These are phyloP conservation scores for Drosophila neoperkinsi DNA, from an alignment of 2,888 invertebrate genomes.

Conservation along the genomic window DNA sequence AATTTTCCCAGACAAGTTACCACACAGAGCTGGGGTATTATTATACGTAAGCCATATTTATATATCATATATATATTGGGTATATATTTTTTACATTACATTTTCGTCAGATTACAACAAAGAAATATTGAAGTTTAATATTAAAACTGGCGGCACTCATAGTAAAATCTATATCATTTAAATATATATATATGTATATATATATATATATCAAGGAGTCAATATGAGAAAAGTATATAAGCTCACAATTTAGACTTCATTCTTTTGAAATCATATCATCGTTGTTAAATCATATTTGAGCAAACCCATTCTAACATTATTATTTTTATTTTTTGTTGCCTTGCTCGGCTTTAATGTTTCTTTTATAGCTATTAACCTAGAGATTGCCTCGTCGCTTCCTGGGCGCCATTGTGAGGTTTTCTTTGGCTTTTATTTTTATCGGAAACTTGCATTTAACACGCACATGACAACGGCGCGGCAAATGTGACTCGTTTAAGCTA, in stretches of 20 bases:
- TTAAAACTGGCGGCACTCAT: background rate
- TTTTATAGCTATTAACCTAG: conserved; percentile 51
- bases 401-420: conserved; percentile 12
- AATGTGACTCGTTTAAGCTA: conserved; percentile 20
- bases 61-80: background rate
- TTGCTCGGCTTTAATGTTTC: conserved; percentile 39
- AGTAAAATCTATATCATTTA: background rate
- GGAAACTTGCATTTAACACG: conserved; percentile 74
- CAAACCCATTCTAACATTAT: background rate
- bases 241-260: background rate
- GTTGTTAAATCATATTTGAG: conserved; percentile 5
- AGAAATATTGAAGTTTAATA: background rate
- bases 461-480: conserved; percentile 60
- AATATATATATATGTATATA: no score
- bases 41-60: background rate
- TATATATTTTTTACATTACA: no score
- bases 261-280: background rate
- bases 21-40: background rate
- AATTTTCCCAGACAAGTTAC: conserved; percentile 13
- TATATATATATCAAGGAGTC: background rate
- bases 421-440: conserved; percentile 43
- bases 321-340: conserved; percentile 15
- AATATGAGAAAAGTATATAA: background rate
- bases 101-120: background rate
- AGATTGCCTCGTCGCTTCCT: conserved; percentile 39